These are phyloP conservation scores for Oryzias curvinotus DNA, from an alignment of 2,113 vertebrate genomes.

Conservation along the genomic window DNA sequence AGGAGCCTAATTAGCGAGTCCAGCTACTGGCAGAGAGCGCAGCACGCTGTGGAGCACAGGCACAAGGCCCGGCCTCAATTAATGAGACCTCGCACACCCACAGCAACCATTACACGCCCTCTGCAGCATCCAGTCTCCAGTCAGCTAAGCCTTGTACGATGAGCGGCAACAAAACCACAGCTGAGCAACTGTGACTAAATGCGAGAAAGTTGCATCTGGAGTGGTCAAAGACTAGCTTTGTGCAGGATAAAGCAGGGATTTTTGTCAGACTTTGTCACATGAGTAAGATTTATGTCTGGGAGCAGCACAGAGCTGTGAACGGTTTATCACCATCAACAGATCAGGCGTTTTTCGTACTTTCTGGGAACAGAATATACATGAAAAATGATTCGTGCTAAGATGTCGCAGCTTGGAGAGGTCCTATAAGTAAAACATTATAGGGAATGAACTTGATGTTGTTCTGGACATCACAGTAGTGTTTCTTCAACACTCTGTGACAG, in stretches of 20 bases:
- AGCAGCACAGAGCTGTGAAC: conserved; percentile 25
- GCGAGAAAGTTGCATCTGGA: conserved; percentile 45
- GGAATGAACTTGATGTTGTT: conserved; percentile 16
- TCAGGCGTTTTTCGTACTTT: conserved; percentile 32
- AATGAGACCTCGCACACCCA: conserved; percentile 76
- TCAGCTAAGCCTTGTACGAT: conserved; percentile 40
- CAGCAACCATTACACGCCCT: conserved; percentile 59
- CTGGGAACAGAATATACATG: conserved; percentile 19
- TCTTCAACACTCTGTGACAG: conserved; percentile 50
- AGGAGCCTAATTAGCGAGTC: conserved; percentile 78
- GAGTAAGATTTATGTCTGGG: conserved; percentile 46
- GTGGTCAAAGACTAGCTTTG: conserved; percentile 29
- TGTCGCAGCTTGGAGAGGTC: conserved; percentile 28
- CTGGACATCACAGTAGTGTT: conserved; percentile 45
- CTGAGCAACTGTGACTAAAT: conserved; percentile 46
- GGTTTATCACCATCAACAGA: conserved; percentile 30
- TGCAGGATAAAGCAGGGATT: conserved; percentile 35
- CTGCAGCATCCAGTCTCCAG: conserved; percentile 54
- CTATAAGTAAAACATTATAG: conserved; percentile 17
- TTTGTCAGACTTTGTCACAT: conserved; percentile 38
- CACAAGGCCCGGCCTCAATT: conserved; percentile 68
- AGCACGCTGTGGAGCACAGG: conserved; percentile 64
- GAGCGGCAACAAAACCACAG: conserved; percentile 28
- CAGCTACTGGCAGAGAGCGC: conserved; percentile 70
- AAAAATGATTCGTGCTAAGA: conserved; percentile 25